Evolutionary conservation across 1,140 invertebrate species (phyloP), one percentile per base, ranked within the genome.

Genomic region (Rhizoglyphus robini): DNA sequence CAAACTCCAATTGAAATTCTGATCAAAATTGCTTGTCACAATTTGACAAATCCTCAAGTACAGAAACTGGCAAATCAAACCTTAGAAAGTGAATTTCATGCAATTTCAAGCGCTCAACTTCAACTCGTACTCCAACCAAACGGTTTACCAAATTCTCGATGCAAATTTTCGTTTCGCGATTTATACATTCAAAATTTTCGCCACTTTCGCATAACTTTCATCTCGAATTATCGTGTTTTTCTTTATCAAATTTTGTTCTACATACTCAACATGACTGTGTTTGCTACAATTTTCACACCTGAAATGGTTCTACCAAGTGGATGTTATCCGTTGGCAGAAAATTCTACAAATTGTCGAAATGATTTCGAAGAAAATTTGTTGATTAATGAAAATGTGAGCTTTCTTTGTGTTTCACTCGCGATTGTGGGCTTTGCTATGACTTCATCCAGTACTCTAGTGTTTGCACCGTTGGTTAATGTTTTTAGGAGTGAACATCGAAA

Each of bases 401-500:
- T 58, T 13, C 2, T 58, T 13, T 15, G 41, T 3, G 15, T 18
- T 58, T 58, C 15, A 18, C n/a, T 23, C 11, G 15, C n/a, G 27
- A n/a, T 18, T 58, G n/a, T 58, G n/a, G 2, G 15, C n/a, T 58
- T 58, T 3, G 25, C 25, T 58, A 3, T 58, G 5, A 32, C 25
- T 11, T 18, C 29, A 3, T 3, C 29, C n/a, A 32, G 25, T 27
- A 58, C 25, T 11, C n/a, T 34, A 29, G 15, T 27, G n/a, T 58
- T 58, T 58, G 1, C n/a, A n/a, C 2, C 15, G n/a, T 18, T 58
- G n/a, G 15, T 58, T n/a, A 32, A 32, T 18, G 54, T 58, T 34
- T 58, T 58, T 58, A 3, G 54, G 3, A 30, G n/a, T 58, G 54
- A 58, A 58, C 54, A 58, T 34, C 54, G 54, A 23, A 58, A 58